These are phyloP conservation scores for Cephus sareptanus DNA, from an alignment of 2,888 invertebrate genomes.

Conservation along the genomic window DNA sequence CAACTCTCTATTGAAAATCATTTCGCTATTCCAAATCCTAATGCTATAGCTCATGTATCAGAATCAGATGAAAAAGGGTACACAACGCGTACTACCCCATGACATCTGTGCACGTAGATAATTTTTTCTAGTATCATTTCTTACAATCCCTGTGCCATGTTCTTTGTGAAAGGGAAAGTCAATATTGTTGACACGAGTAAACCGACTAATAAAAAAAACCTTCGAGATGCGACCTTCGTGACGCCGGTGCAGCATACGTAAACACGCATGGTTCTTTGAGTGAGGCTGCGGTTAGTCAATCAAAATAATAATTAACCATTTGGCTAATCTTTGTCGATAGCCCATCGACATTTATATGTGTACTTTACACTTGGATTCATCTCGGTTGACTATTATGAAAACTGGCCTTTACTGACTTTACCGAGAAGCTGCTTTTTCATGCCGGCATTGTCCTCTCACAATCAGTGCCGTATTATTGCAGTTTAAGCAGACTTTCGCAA, in stretches of 20 bases:
- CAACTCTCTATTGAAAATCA: background rate
- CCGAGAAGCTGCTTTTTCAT: background rate
- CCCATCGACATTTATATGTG: background rate
- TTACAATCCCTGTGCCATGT: background rate
- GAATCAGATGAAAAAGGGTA: background rate
- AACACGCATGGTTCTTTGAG: background rate
- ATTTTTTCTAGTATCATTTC: background rate
- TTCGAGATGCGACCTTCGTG: background rate
- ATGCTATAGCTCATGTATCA: background rate
- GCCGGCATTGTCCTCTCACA: background rate
- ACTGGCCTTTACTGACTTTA: background rate
- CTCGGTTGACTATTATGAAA: background rate
- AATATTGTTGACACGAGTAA: background rate
- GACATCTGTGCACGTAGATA: background rate
- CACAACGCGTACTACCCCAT: background rate
- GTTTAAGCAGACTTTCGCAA: conserved; percentile 15
- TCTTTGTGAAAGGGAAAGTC: background rate
- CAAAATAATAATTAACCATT: background rate
- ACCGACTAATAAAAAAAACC: background rate
- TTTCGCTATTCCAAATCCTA: background rate
- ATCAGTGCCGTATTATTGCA: conserved; percentile 8
- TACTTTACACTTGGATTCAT: background rate
- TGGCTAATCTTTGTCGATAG: background rate
- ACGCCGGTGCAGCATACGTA: background rate
- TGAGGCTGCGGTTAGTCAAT: background rate